Conservation (phyloP, 30 jellyfish, hydroid and myxozoan genomes). For the Hydractinia symbiolongicarpus region DNA sequence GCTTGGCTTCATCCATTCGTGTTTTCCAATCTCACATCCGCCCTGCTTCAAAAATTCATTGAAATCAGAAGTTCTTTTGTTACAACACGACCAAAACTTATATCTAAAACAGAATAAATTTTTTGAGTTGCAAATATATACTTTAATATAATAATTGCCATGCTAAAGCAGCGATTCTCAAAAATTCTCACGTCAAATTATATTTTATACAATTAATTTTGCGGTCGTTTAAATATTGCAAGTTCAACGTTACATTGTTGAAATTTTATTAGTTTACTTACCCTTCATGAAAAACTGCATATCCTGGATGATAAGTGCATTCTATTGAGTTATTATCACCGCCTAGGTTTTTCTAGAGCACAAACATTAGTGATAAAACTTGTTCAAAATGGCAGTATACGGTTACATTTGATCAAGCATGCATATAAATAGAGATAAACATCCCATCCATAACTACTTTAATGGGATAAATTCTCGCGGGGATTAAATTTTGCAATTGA, state of each 20-base stretch:
- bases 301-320: constrained; percentile 78
- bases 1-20: constrained; percentile 87
- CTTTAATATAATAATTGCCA: too few relatives aligned
- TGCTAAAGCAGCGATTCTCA: too few relatives aligned
- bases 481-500: too few relatives aligned
- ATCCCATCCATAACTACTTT: too few relatives aligned
- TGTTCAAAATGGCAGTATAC: neutral
- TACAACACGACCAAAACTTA: constrained; percentile 95
- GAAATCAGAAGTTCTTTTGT: constrained; percentile 81
- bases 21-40: constrained; percentile 80
- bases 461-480: too few relatives aligned
- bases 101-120: constrained; percentile 32
- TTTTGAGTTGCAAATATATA: neutral
- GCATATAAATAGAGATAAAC: too few relatives aligned
- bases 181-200: too few relatives aligned
- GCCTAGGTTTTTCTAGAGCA: constrained; percentile 46
- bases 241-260: too few relatives aligned
- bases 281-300: constrained; percentile 98
- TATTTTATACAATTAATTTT: too few relatives aligned
- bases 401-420: too few relatives aligned
- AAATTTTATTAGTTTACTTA: neutral
- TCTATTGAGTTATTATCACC: constrained; percentile 39
- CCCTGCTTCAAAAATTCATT: constrained; percentile 77
- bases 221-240: too few relatives aligned
- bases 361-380: neutral